Evolutionary conservation across 2,113 vertebrate genomes (phyloP), one percentile per base, ranked within the genome.

Genomic region (Protobothrops flavoviridis): DNA sequence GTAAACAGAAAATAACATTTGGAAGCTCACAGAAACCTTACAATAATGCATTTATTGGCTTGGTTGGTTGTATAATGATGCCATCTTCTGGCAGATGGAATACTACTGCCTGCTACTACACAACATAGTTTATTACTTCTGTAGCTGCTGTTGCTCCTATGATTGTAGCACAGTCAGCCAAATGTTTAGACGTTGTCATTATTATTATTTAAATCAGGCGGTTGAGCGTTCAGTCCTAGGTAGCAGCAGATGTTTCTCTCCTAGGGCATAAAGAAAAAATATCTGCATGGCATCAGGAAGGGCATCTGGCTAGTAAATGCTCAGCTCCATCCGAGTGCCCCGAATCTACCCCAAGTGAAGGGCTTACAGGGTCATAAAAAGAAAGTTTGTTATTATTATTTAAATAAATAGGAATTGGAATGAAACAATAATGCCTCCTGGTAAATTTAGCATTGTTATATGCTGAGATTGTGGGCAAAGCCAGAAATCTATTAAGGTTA

Each of bases 51-150:
- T 85, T 33, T 53, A 48, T 23, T 50, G 29, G 5, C 26, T 92
- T 33, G 15, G 24, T 24, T 52, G 29, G 48, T 53, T 56, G 91
- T 48, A 26, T 13, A 29, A 13, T 69, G 39, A 4, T 56, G 52
- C 88, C 91, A 23, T n/a, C 0, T n/a, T 74, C 90, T 45, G 90
- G 91, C 56, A 90, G 88, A 91, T 61, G 56, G 5, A 69, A 23
- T 24, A 50, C 0, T 0, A 0, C 33, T 0, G 0, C 7, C n/a
- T 2, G 53, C 3, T 9, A 26, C 23, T 33, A 39, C 26, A 13
- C 15, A 50, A 20, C 56, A 59, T 52, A 61, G 17, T 56, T n/a
- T 87, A 23, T 21, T n/a, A 21, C 43, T 52, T 43, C 5, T 21
- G 7, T 8, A 39, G n/a, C 15, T 74, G n/a, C 13, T 81, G 7